Evolutionary conservation across 1,140 invertebrate species (phyloP).

Genomic region (Fopius arisanus): DNA sequence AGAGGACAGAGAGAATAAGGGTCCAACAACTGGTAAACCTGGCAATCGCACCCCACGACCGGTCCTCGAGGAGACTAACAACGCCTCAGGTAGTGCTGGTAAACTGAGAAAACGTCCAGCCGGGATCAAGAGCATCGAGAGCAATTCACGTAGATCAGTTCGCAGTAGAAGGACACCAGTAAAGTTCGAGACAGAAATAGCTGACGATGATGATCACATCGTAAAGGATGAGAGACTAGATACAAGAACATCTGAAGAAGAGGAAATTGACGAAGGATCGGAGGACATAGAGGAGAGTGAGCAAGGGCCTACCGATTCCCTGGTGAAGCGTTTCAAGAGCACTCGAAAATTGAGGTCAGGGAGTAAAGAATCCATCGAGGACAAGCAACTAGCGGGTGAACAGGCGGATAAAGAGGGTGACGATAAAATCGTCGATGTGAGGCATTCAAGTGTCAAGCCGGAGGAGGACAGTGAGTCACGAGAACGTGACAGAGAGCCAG

Average conservation of each 20-base stretch:
- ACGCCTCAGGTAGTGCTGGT: conserved; percentile 44
- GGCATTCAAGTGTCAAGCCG: conserved; percentile 42
- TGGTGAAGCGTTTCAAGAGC: neutral
- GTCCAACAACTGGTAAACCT: conserved; percentile 50
- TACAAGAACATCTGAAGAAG: conserved; percentile 27
- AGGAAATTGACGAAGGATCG: conserved; percentile 21
- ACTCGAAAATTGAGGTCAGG: conserved; percentile 18
- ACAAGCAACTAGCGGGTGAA: neutral
- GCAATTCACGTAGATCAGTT: conserved; percentile 38
- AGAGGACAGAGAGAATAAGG: conserved; percentile 64
- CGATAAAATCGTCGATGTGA: neutral
- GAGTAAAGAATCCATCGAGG: conserved; percentile 30
- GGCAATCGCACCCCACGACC: conserved; percentile 53
- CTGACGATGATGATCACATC: conserved; percentile 32
- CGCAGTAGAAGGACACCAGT: conserved; percentile 43
- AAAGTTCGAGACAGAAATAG: conserved; percentile 24
- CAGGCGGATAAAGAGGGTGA: conserved; percentile 17
- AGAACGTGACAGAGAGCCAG: conserved; percentile 58
- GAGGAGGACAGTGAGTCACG: conserved; percentile 58
- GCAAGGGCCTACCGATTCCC: neutral
- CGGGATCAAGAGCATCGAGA: conserved; percentile 35
- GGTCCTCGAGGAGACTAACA: conserved; percentile 61
- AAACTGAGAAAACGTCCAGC: conserved; percentile 47
- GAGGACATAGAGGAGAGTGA: neutral
- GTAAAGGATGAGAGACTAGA: conserved; percentile 14